phyloP scores from a whole-genome alignment of 2,797 vertebrate genomes.

The Pteronotus mesoamericanus region DNA sequence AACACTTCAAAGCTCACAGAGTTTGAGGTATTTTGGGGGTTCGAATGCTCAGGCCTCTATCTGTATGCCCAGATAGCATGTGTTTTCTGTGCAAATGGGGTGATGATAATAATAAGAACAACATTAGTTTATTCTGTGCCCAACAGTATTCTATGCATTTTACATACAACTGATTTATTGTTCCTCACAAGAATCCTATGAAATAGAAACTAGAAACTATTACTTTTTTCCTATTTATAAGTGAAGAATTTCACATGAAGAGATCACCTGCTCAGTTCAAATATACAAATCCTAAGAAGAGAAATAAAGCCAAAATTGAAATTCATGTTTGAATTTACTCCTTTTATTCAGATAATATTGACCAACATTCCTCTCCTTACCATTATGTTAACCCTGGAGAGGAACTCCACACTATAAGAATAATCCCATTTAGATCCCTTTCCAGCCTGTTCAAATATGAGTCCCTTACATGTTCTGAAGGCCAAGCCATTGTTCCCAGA shows the following conservation, averaged over 20 bases:
- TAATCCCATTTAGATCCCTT: not conserved
- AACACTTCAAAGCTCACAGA: not conserved
- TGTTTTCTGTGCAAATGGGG: not conserved
- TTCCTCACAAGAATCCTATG: not conserved
- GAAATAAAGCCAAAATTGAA: not conserved
- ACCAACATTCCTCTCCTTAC: not conserved
- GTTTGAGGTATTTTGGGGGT: not conserved
- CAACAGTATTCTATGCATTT: not conserved
- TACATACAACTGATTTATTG: not conserved
- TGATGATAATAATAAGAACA: not conserved
- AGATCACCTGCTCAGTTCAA: not conserved
- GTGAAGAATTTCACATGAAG: not conserved
- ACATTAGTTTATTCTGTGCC: not conserved
- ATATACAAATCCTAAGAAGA: not conserved
- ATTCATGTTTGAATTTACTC: not conserved
- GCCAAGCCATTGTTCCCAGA: not conserved
- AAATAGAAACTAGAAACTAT: not conserved
- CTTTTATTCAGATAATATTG: not conserved
- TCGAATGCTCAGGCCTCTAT: not conserved
- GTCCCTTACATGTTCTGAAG: not conserved
- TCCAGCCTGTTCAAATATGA: not conserved
- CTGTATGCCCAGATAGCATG: not conserved
- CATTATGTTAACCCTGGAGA: not conserved
- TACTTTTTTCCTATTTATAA: not conserved
- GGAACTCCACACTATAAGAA: accelerated